Conservation (phyloP, 92 coral and sea anemone genomes). For the Epizoanthus stellaris region DNA sequence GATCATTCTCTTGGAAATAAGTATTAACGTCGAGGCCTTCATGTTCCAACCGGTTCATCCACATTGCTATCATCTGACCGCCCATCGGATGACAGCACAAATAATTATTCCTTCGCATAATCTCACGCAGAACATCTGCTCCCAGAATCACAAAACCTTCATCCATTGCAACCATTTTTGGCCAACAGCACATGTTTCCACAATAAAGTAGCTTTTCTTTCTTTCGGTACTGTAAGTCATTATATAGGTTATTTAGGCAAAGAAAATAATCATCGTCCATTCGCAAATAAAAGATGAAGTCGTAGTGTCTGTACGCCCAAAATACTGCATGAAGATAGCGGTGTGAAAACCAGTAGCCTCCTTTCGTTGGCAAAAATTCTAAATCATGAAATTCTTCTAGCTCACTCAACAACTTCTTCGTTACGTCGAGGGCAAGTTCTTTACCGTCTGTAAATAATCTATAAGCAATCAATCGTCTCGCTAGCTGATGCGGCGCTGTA, state of each 20-base stretch:
- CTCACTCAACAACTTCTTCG: conserved; percentile 18
- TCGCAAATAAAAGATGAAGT: conserved; percentile 47
- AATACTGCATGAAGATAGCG: conserved; percentile 51
- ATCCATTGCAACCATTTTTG: conserved; percentile 65
- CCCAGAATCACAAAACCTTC: conserved; percentile 58
- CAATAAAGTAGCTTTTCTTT: conserved; percentile 63
- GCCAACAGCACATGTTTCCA: conserved; percentile 58
- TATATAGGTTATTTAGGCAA: conserved; percentile 55
- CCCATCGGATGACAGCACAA: conserved; percentile 61
- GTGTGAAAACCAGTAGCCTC: conserved; percentile 50
- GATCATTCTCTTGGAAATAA: conserved; percentile 54
- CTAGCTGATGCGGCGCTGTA: conserved; percentile 28
- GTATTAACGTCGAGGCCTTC: conserved; percentile 54
- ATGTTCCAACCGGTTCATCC: conserved; percentile 47
- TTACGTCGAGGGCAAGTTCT: conserved; percentile 32
- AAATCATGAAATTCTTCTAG: conserved; percentile 32
- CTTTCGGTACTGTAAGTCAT: conserved; percentile 57
- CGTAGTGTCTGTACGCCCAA: conserved; percentile 57
- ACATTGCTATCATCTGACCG: conserved; percentile 70
- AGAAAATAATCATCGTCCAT: conserved; percentile 65
- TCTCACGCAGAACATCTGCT: conserved; percentile 48
- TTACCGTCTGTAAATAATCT: conserved; percentile 60
- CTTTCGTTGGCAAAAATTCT: conserved; percentile 42
- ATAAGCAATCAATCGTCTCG: conserved; percentile 59
- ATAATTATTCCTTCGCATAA: conserved; percentile 49